A percentile compares a stretch with the other conserved stretches of the same genome.
These are phyloP conservation scores for Suillia variegata DNA, from an alignment of 2,888 invertebrate genomes.

Conservation along the genomic window DNA sequence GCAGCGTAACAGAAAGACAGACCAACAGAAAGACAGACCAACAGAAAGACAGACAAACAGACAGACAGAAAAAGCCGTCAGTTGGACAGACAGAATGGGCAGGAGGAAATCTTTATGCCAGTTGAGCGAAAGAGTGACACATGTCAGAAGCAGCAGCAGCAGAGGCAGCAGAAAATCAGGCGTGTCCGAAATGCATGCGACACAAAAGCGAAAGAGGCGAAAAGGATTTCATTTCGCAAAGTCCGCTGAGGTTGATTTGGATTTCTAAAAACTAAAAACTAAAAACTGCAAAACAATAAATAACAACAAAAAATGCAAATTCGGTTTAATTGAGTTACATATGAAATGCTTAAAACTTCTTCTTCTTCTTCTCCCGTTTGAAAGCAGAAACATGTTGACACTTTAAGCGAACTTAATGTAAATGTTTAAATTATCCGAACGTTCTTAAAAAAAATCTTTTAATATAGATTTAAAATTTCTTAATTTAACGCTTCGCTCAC, in stretches of 20 bases:
- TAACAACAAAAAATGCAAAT: too few species aligned
- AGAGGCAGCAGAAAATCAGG: constrained; percentile 51
- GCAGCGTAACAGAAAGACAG: not conserved
- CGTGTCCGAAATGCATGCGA: constrained; percentile 37
- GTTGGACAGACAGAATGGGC: constrained; percentile 38
- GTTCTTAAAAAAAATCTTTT: too few species aligned
- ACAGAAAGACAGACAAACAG: not conserved
- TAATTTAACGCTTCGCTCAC: too few species aligned
- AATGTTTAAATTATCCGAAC: too few species aligned
- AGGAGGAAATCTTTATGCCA: constrained; percentile 50
- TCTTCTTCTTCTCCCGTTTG: too few species aligned
- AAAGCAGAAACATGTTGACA: too few species aligned
- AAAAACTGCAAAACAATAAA: not conserved
- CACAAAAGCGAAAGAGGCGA: too few species aligned
- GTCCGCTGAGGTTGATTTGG: not conserved
- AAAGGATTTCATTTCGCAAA: not conserved
- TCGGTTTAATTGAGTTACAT: constrained; percentile 14
- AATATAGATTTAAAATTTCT: too few species aligned
- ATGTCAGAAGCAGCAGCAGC: constrained; percentile 60
- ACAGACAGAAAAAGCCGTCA: too few species aligned
- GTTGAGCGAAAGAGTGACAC: constrained; percentile 55
- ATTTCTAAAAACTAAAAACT: not conserved
- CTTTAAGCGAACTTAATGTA: too few species aligned
- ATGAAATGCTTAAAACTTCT: too few species aligned
- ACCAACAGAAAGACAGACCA: not conserved